Evolutionary conservation across 2,113 vertebrate genomes (phyloP).

Genomic region (Corvus cornix): DNA sequence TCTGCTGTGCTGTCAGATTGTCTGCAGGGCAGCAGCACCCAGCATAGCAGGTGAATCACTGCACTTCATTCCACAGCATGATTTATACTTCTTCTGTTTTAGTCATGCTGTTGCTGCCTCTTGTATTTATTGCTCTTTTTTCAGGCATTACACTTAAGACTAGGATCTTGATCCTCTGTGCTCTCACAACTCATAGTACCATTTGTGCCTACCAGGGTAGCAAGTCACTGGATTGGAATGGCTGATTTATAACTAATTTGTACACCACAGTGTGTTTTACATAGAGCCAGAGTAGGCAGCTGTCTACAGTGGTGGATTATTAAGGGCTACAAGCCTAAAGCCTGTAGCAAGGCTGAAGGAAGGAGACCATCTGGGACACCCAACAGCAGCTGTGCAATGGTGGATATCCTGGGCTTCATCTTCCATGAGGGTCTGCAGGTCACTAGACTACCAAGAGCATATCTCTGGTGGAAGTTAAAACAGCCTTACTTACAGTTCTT

Average conservation of each 20-base stretch:
- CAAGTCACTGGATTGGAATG: not conserved
- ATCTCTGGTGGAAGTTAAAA: not conserved
- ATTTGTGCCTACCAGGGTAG: not conserved
- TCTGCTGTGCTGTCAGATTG: conserved; percentile 56
- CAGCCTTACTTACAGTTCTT: not conserved
- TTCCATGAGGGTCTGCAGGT: not conserved
- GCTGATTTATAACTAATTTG: not conserved
- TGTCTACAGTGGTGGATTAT: not conserved
- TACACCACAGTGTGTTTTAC: not conserved
- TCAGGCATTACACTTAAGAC: conserved; percentile 17
- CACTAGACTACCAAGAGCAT: not conserved
- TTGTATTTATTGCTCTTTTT: conserved; percentile 37
- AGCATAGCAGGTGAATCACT: conserved; percentile 46
- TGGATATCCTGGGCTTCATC: not conserved
- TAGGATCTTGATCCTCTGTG: not conserved
- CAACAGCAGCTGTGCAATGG: not conserved
- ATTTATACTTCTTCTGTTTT: conserved; percentile 42
- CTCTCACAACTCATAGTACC: not conserved
- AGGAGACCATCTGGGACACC: not conserved
- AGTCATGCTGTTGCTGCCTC: conserved; percentile 27
- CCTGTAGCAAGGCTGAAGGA: not conserved
- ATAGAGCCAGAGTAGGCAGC: not conserved
- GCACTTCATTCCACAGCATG: conserved; percentile 5
- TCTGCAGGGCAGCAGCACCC: conserved; percentile 44
- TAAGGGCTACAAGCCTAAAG: not conserved